Evolutionary conservation across 2,888 invertebrate species (phyloP).

Genomic region (Mimumesa dahlbomi): DNA sequence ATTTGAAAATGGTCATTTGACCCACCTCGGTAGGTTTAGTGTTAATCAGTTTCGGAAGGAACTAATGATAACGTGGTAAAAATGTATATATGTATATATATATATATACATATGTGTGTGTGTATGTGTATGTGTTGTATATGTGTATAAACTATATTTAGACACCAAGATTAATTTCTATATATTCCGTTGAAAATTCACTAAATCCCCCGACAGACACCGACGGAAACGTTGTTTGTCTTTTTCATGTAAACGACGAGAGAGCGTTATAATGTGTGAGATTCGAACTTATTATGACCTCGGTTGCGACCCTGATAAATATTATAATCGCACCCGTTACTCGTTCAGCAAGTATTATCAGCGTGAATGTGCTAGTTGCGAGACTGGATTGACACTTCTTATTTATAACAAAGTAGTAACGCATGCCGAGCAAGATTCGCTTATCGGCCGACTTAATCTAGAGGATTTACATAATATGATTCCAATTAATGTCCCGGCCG

Average conservation of each 20-base stretch:
- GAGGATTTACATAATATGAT: slow-evolving; percentile 9
- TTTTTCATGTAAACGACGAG: background rate
- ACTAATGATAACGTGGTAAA: too few species aligned
- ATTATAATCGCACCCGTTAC: slow-evolving; percentile 10
- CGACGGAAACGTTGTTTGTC: too few species aligned
- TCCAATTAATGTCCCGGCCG: slow-evolving; percentile 5
- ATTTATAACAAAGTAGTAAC: slow-evolving; percentile 14
- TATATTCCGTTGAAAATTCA: too few species aligned
- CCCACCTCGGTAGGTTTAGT: too few species aligned
- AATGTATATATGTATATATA: too few species aligned
- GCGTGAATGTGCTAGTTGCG: slow-evolving; percentile 16
- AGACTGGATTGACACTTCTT: slow-evolving; percentile 5
- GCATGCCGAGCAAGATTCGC: background rate
- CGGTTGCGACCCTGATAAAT: slow-evolving; percentile 14
- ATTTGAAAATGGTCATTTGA: too few species aligned
- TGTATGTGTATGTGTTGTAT: too few species aligned
- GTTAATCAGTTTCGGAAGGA: too few species aligned
- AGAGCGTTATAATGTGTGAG: background rate
- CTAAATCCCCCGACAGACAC: too few species aligned
- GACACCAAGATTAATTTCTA: too few species aligned
- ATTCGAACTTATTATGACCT: background rate
- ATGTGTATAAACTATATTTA: too few species aligned
- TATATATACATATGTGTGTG: too few species aligned
- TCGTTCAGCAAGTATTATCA: slow-evolving; percentile 11
- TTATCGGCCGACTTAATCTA: background rate